Evolutionary conservation across 2,888 invertebrate genomes (phyloP), one percentile per base, ranked within the genome.

Genomic region (Ochropacha duplaris): DNA sequence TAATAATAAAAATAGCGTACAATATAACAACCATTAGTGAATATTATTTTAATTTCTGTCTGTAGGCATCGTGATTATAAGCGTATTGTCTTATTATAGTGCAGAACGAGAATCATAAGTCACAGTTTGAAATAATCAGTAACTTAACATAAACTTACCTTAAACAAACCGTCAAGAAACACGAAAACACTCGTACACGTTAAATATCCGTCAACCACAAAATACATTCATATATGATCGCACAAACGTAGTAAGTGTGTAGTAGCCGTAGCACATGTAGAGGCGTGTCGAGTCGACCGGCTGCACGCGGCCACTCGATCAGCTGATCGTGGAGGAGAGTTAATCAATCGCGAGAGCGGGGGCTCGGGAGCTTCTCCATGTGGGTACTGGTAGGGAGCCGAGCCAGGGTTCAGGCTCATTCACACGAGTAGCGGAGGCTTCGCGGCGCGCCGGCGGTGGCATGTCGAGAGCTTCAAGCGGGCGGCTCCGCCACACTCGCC

Each of bases 401-500:
- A 24, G 58, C 61, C 61, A 61, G 54, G 66, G 61, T 60, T 62
- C 54, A 52, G 31, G 50, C 62, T 65, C 71, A 77, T 76, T 72
- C 69, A 79, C 65, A 67, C 64, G 61, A 61, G 56, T 58, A 61
- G 61, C 60, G 64, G 60, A 69, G 64, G 62, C 52, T 19, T 52
- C 52, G 52, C 52, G 61, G 68, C 74, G 72, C 64, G 71, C 72
- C 78, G 83, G 83, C 79, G 87, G 84, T 82, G 86, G 85, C 88
- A 85, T 84, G 62, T 69, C 74, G 74, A 72, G 79, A 79, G 74
- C 78, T 65, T 75, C 72, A 78, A 79, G 84, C 90, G 88, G 83
- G 84, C 86, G 83, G 79, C 81, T 83, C 82, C 83, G 86, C 89
- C 90, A 84, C 84, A 81, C 86, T 77, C 88, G 85, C 89, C 88